A percentile compares a stretch with the other conserved stretches of the same genome.
phyloP scores from a whole-genome alignment of 35 echinoderm and acorn worm genomes.

The Anneissia japonica region DNA sequence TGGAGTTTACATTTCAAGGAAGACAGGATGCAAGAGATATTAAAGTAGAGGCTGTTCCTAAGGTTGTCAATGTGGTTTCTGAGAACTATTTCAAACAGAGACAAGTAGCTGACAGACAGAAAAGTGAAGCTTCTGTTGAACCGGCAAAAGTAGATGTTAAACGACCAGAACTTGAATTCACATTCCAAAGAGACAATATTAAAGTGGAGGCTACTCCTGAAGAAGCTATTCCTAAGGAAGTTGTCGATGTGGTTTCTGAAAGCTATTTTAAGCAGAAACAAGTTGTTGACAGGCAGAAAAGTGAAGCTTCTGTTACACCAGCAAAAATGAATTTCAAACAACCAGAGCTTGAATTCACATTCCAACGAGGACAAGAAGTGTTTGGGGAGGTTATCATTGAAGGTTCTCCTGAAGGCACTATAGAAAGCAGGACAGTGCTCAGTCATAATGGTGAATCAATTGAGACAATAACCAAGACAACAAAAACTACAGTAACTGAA shows the following conservation, averaged over 20 bases:
- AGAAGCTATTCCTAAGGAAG: not conserved
- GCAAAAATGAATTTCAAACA: not conserved
- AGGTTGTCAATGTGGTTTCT: not conserved
- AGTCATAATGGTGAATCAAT: not conserved
- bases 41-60: not conserved
- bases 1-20: not conserved
- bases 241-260: not conserved
- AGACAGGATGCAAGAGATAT: not conserved
- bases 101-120: not conserved
- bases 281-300: not conserved
- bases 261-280: not conserved
- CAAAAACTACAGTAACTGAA: conserved; percentile 15
- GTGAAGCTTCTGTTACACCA: not conserved
- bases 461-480: conserved; percentile 26
- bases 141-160: not conserved
- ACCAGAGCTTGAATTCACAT: conserved; percentile 1
- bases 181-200: not conserved
- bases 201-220: not conserved
- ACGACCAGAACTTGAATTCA: not conserved
- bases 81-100: not conserved
- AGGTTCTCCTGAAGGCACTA: not conserved
- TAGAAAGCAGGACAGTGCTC: not conserved
- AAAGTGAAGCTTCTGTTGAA: not conserved
- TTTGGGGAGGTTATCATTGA: not conserved
- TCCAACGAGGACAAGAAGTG: not conserved